phyloP scores from a whole-genome alignment of 2,113 vertebrate species.

The Scortum barcoo region DNA sequence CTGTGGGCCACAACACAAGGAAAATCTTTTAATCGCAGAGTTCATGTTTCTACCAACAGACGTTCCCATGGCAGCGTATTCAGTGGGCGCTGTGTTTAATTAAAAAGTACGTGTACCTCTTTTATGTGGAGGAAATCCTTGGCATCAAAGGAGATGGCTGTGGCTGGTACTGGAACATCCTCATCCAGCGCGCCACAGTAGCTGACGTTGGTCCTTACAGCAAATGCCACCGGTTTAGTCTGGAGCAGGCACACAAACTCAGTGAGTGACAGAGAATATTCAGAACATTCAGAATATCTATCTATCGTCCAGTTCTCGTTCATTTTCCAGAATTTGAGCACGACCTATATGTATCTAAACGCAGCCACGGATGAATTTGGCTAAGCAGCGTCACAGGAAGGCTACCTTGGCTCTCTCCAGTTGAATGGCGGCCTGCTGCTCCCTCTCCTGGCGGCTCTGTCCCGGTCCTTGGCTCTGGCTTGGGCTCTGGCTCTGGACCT shows the following conservation, averaged over 20 bases:
- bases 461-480: constrained; percentile 81
- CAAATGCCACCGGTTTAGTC: constrained; percentile 97
- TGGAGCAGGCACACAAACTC: constrained; percentile 58
- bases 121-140: constrained; percentile 99
- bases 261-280: background rate
- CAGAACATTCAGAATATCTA: too few relatives aligned
- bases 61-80: too few relatives aligned
- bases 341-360: background rate
- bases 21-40: background rate
- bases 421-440: constrained; percentile 95
- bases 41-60: background rate
- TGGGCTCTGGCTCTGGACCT: constrained; percentile 86
- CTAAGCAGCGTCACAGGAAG: background rate
- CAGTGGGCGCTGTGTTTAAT: background rate
- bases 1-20: constrained; percentile 72
- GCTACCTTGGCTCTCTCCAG: constrained; percentile 96
- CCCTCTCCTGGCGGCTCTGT: constrained; percentile 93
- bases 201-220: constrained; percentile 97
- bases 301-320: background rate
- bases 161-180: constrained; percentile 98
- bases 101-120: constrained; percentile 86
- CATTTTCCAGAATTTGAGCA: background rate
- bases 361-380: background rate
- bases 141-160: constrained; percentile 97
- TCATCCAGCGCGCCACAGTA: constrained; percentile 98